phyloP scores from a whole-genome alignment of 1,140 invertebrate genomes.

The Trichogramma pretiosum region DNA sequence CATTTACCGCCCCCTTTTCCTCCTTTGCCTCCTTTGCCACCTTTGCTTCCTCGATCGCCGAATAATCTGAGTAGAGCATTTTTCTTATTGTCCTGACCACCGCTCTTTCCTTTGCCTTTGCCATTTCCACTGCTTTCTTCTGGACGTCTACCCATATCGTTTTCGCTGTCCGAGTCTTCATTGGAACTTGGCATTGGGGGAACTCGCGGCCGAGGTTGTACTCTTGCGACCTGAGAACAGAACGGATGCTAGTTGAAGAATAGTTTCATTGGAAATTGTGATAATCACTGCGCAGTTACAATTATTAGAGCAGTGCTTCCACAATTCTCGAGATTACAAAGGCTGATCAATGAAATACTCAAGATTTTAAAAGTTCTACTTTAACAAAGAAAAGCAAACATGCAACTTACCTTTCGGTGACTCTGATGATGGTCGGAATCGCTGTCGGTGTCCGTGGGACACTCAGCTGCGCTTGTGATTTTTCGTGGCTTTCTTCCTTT shows the following conservation, averaged over 20 bases:
- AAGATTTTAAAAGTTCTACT: too few species aligned
- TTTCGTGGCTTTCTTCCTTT: slow-evolving; percentile 34
- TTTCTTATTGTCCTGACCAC: slow-evolving; percentile 61
- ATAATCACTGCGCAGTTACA: too few species aligned
- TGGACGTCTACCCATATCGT: too few species aligned
- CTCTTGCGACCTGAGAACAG: slow-evolving; percentile 25
- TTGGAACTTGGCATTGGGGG: slow-evolving; percentile 33
- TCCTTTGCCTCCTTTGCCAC: slow-evolving; percentile 52
- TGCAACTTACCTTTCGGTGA: slow-evolving; percentile 29
- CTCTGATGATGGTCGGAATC: slow-evolving; percentile 32
- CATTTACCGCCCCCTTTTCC: slow-evolving; percentile 53
- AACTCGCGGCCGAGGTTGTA: slow-evolving; percentile 35
- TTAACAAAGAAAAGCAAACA: neutral
- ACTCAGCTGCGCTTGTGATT: slow-evolving; percentile 31
- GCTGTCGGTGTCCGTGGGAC: slow-evolving; percentile 37
- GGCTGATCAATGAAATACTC: too few species aligned
- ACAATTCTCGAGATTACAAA: too few species aligned
- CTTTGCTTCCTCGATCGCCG: slow-evolving; percentile 49
- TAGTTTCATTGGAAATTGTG: too few species aligned
- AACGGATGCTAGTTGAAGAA: too few species aligned
- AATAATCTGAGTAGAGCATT: slow-evolving; percentile 60
- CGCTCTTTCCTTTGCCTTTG: slow-evolving; percentile 48
- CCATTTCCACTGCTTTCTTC: slow-evolving; percentile 40
- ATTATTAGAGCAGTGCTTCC: too few species aligned
- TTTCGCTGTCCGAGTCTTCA: slow-evolving; percentile 41